A percentile compares a stretch with the other conserved stretches of the same genome.
These are phyloP conservation scores for Balaenoptera acutorostrata DNA, from an alignment of 2,113 vertebrate species.

Conservation along the genomic window DNA sequence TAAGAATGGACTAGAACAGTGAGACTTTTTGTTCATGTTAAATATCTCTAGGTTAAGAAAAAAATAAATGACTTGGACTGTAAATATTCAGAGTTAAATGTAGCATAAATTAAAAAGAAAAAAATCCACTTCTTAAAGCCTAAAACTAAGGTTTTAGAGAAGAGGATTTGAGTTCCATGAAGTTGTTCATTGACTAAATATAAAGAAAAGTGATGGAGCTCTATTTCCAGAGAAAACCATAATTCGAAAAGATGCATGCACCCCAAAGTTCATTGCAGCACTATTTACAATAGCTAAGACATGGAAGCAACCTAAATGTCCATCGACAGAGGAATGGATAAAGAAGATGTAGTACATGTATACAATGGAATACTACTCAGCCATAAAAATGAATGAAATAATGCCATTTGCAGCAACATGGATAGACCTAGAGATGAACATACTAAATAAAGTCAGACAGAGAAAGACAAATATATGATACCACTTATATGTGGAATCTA, in stretches of 20 bases:
- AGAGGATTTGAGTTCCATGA: background rate
- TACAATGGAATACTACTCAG: background rate
- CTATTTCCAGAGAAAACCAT: background rate
- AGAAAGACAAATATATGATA: background rate
- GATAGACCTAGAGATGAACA: background rate
- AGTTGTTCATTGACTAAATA: background rate
- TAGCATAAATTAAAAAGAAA: background rate
- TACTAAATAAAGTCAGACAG: background rate
- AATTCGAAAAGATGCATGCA: background rate
- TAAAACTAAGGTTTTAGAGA: background rate
- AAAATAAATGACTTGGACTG: background rate
- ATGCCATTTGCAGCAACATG: background rate
- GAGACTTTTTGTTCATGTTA: background rate
- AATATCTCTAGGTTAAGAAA: background rate
- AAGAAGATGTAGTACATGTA: background rate
- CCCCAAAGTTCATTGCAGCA: background rate
- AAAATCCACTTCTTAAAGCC: background rate
- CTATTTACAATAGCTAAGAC: background rate
- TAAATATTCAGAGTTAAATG: conserved; percentile 10
- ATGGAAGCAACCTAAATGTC: background rate
- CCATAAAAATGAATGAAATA: background rate
- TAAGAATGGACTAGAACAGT: background rate
- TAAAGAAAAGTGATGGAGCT: background rate
- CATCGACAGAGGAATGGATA: background rate
- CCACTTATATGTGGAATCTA: background rate